phyloP scores from a whole-genome alignment of 1,140 invertebrate species.

The Ceratitis capitata region DNA sequence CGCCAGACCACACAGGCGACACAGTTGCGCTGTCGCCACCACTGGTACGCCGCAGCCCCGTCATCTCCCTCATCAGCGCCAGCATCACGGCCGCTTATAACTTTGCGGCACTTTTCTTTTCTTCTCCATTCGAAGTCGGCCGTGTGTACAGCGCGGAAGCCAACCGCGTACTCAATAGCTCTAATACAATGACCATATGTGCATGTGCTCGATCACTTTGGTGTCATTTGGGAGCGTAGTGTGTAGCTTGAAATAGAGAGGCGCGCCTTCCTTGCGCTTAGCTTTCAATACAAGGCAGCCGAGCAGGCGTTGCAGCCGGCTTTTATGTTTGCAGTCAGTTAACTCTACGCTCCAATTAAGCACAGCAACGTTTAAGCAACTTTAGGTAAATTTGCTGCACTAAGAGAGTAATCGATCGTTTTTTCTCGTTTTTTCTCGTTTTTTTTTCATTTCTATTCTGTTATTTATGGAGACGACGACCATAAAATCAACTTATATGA shows the following conservation, averaged over 20 bases:
- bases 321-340: background rate
- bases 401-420: slow-evolving; percentile 10
- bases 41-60: background rate
- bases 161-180: background rate
- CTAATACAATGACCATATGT: slow-evolving; percentile 7
- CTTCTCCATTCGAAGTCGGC: background rate
- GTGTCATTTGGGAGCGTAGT: background rate
- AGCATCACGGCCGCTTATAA: background rate
- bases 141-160: background rate
- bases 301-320: background rate
- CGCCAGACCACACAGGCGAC: slow-evolving; percentile 22
- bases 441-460: too few species aligned
- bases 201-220: background rate
- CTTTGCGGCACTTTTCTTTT: background rate
- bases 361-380: background rate
- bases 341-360: slow-evolving; percentile 20
- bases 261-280: background rate
- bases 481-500: background rate
- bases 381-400: slow-evolving; percentile 7
- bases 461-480: background rate
- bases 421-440: background rate
- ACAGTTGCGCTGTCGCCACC: slow-evolving; percentile 13
- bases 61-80: background rate
- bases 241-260: background rate
- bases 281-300: background rate